These are phyloP conservation scores for Euleptes europaea DNA, from an alignment of 2,113 vertebrate species.

Conservation along the genomic window DNA sequence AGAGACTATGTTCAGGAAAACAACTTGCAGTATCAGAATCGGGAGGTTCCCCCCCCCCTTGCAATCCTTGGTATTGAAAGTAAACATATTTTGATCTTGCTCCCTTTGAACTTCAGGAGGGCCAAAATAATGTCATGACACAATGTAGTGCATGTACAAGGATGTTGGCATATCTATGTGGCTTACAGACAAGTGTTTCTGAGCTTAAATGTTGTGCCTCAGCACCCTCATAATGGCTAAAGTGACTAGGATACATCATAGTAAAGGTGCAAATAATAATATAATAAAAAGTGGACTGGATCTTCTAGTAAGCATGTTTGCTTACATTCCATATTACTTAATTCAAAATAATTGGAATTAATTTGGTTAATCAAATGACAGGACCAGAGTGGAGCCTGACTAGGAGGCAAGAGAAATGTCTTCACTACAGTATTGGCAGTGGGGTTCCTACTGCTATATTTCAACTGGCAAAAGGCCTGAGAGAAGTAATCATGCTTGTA, in stretches of 20 bases:
- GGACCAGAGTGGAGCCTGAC: not conserved
- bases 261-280: not conserved
- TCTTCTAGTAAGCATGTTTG: too few species aligned
- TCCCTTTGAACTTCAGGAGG: too few species aligned
- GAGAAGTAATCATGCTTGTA: not conserved
- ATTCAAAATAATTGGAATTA: not conserved
- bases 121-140: too few species aligned
- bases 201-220: not conserved
- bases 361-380: not conserved
- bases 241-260: not conserved
- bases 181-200: not conserved
- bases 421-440: not conserved
- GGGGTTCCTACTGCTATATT: not conserved
- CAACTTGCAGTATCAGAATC: too few species aligned
- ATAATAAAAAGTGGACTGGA: not conserved
- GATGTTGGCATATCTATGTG: too few species aligned
- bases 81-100: too few species aligned
- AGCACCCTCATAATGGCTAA: not conserved
- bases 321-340: too few species aligned
- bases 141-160: too few species aligned
- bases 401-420: not conserved
- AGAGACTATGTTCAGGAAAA: too few species aligned
- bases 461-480: not conserved
- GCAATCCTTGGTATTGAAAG: too few species aligned
- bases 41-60: too few species aligned